phyloP scores from a whole-genome alignment of 2,888 invertebrate genomes.

The Altica lythri region DNA sequence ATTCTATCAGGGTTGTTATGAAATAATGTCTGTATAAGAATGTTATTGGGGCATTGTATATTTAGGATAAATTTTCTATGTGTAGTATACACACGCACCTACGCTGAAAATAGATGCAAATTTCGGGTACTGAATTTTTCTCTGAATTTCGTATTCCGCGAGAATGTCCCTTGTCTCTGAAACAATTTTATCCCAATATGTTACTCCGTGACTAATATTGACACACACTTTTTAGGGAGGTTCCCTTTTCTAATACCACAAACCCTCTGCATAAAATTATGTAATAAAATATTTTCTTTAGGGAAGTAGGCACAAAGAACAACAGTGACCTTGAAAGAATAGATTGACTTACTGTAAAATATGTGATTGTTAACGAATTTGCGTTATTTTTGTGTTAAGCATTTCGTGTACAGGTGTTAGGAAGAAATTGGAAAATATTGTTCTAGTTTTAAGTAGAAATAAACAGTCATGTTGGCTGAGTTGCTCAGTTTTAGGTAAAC shows the following conservation, averaged over 20 bases:
- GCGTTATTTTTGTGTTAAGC: too few relatives aligned
- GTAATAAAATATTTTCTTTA: conserved; percentile 35
- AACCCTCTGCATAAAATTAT: conserved; percentile 32
- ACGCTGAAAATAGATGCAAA: conserved; percentile 24
- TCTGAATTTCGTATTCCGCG: conserved; percentile 20
- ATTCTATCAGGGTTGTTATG: too few relatives aligned
- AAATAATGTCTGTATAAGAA: too few relatives aligned
- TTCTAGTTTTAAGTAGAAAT: conserved; percentile 15
- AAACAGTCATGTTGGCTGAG: conserved; percentile 39
- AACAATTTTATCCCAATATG: conserved; percentile 40
- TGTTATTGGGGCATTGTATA: too few relatives aligned
- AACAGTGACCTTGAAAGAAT: conserved; percentile 27
- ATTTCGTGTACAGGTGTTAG: too few relatives aligned
- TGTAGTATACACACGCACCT: not conserved
- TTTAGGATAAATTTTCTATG: conserved; percentile 10
- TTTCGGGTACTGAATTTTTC: conserved; percentile 25
- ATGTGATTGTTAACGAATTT: too few relatives aligned
- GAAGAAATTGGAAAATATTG: not conserved
- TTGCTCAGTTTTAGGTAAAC: conserved; percentile 49
- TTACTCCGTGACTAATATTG: conserved; percentile 41
- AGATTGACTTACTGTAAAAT: conserved; percentile 23
- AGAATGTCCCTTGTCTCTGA: conserved; percentile 25
- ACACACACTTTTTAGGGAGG: conserved; percentile 46
- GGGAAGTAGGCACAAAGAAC: conserved; percentile 27
- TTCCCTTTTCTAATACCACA: conserved; percentile 38